These are phyloP conservation scores for Zosterops hypoxanthus DNA, from an alignment of 2,113 vertebrate genomes.

Conservation along the genomic window DNA sequence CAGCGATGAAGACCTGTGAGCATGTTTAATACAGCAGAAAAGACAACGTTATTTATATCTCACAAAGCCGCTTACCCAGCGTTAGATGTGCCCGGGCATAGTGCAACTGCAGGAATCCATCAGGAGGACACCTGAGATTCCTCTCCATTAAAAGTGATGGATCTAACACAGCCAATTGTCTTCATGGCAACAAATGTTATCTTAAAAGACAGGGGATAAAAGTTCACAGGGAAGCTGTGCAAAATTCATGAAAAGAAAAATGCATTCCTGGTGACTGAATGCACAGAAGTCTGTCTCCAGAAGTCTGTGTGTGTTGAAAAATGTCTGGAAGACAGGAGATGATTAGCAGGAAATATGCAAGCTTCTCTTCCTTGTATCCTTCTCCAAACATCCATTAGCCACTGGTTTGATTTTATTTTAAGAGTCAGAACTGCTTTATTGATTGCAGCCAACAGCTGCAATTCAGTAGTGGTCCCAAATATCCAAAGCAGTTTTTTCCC, in stretches of 20 bases:
- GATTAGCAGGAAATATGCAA: background rate
- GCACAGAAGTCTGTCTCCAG: background rate
- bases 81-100: background rate
- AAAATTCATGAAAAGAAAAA: background rate
- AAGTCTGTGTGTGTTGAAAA: background rate
- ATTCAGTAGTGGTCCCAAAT: background rate
- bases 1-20: background rate
- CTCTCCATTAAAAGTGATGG: background rate
- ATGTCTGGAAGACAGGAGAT: background rate
- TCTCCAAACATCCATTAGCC: background rate
- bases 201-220: background rate
- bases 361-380: background rate
- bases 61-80: slow-evolving; percentile 40
- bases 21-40: background rate
- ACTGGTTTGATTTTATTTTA: background rate
- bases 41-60: background rate
- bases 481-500: background rate
- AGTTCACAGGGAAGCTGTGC: background rate
- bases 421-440: background rate
- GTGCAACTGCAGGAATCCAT: background rate
- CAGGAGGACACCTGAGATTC: background rate
- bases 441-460: background rate
- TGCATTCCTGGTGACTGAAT: background rate
- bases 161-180: background rate
- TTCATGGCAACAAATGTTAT: background rate